phyloP scores from a whole-genome alignment of 2,888 invertebrate genomes.

The Drosophila neotestacea region DNA sequence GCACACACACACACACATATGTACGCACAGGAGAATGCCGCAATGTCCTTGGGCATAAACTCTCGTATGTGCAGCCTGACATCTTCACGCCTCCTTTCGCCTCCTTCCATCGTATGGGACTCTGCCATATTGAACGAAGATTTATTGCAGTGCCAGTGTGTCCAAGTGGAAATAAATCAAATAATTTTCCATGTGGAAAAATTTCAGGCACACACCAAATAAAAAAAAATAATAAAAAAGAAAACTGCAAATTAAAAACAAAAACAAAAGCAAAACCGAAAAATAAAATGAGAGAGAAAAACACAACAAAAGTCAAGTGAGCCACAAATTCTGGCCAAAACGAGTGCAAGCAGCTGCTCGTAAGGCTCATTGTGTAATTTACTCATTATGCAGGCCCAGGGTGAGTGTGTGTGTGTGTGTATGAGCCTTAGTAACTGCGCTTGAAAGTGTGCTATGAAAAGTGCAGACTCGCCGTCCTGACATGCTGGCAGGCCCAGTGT shows the following conservation, averaged over 20 bases:
- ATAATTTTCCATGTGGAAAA: conserved; percentile 84
- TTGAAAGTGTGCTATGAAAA: conserved; percentile 44
- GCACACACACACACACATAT: conserved; percentile 47
- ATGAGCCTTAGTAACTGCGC: conserved; percentile 41
- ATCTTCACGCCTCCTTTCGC: background rate
- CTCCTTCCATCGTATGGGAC: conserved; percentile 37
- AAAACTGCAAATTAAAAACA: conserved; percentile 62
- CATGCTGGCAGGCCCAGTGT: conserved; percentile 31
- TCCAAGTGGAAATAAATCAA: conserved; percentile 84
- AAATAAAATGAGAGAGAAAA: conserved; percentile 26
- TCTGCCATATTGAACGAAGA: conserved; percentile 83
- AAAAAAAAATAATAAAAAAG: conserved; percentile 30
- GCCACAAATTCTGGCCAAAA: conserved; percentile 51
- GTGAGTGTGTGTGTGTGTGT: conserved; percentile 24
- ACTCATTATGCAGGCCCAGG: conserved; percentile 77
- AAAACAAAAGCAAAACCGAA: conserved; percentile 30
- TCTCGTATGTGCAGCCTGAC: conserved; percentile 26
- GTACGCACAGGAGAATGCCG: conserved; percentile 42
- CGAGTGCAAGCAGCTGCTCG: conserved; percentile 42
- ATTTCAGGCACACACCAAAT: conserved; percentile 55
- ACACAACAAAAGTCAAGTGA: conserved; percentile 67
- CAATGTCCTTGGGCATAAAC: conserved; percentile 60
- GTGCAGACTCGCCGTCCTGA: conserved; percentile 35
- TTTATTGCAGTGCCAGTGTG: conserved; percentile 83
- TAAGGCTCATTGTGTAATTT: conserved; percentile 77